Evolutionary conservation across 2,888 invertebrate genomes (phyloP), one percentile per base, ranked within the genome.

Genomic region (Drosophila multiciliata): DNA sequence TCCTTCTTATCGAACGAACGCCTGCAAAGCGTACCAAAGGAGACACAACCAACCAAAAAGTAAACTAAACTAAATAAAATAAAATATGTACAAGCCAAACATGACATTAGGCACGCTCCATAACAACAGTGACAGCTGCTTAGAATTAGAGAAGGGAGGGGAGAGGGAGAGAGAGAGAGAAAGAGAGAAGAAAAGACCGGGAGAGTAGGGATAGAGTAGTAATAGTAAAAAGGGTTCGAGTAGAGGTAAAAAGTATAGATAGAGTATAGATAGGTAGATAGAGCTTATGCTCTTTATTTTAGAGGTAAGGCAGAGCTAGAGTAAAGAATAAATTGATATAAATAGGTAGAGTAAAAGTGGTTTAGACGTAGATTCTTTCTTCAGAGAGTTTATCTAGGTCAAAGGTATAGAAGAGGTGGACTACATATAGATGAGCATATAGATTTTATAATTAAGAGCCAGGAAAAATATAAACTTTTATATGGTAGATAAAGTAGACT

Each of bases 41-140:
- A 74, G 61, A 64, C 33, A 29, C 55, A 40, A 40, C 45, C 36
- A 1, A 32, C 62, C 33, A 4, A 61, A 12, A 57, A 15, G 15
- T 15, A 45, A 48, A 35, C 40, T 54, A 50, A 59, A 5, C 29
- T 29, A 29, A 63, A 69, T 36, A 49, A 45, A 55, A 48, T 49
- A 64, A 54, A 42, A 42, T 49, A 62, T 45, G 58, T 57, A 63
- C 26, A 74, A 75, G 26, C 53, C 53, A 66, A 66, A 68, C 63
- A 71, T 59, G 71, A 59, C 67, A 84, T 87, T 84, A 87, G 84
- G 87, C 87, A 87, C 87, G 83, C 76, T 72, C 73, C 60, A 61
- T 38, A 26, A 17, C 9, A 57, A 54, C 15, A 68, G 73, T 63
- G 69, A 75, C 70, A 76, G 81, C 81, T 82, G 81, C 81, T 82